These are phyloP conservation scores for Scyliorhinus canicula DNA, from an alignment of 2,797 vertebrate genomes.

Conservation along the genomic window DNA sequence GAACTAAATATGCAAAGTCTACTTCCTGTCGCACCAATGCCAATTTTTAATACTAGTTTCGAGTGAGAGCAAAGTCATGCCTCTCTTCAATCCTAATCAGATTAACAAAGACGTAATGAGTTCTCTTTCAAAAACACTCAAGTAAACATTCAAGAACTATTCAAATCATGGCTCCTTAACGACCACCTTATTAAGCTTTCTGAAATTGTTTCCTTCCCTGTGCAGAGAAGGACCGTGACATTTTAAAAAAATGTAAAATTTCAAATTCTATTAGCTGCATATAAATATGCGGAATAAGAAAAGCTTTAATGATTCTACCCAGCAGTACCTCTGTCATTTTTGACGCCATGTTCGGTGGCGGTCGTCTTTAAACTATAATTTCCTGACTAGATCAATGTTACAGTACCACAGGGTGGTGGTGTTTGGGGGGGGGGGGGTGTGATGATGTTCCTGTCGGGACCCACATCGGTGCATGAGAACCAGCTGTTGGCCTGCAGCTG, in stretches of 20 bases:
- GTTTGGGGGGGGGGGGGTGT: too few relatives aligned
- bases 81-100: conserved; percentile 28
- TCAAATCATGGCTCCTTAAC: conserved; percentile 25
- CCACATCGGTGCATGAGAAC: neutral
- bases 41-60: conserved; percentile 27
- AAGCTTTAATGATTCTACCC: neutral
- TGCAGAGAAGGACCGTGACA: too few relatives aligned
- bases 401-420: too few relatives aligned
- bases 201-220: conserved; percentile 32
- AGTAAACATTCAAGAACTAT: conserved; percentile 30
- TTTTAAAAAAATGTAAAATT: neutral
- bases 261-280: neutral
- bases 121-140: conserved; percentile 1
- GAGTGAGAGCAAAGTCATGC: conserved; percentile 30
- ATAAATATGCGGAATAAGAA: neutral
- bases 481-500: conserved; percentile 31
- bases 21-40: neutral
- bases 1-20: neutral
- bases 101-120: conserved; percentile 19
- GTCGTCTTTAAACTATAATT: neutral
- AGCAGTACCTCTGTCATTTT: neutral
- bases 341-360: neutral
- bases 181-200: conserved; percentile 10
- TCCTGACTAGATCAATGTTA: neutral
- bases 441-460: neutral